Evolutionary conservation across 2,113 vertebrate species (phyloP).

Genomic region (Xiphophorus couchianus): DNA sequence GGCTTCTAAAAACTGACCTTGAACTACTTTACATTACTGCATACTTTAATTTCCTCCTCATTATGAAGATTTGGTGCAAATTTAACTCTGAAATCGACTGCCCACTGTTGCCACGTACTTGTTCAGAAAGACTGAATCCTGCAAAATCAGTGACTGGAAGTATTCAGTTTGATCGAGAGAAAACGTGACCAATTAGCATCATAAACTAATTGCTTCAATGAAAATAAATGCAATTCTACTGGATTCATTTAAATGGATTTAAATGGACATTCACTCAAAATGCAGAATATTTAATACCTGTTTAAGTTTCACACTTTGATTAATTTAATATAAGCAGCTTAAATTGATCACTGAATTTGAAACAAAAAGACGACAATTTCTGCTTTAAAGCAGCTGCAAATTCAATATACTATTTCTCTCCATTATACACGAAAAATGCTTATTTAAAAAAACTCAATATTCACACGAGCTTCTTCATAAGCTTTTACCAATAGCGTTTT

Average conservation of each 20-base stretch:
- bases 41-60: not conserved
- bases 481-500: not conserved
- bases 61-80: not conserved
- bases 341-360: not conserved
- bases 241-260: not conserved
- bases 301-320: not conserved
- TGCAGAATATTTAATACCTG: not conserved
- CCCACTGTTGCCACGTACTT: no score
- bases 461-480: not conserved
- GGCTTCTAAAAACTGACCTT: no score
- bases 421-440: not conserved
- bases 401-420: not conserved
- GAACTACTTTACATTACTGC: not conserved
- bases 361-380: not conserved
- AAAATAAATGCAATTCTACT: not conserved
- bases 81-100: no score
- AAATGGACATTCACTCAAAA: not conserved
- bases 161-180: not conserved
- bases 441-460: not conserved
- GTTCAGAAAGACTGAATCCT: no score
- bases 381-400: not conserved
- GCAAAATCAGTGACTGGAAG: no score
- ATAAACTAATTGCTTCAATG: not conserved
- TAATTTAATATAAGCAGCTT: not conserved
- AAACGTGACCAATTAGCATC: not conserved